These are phyloP conservation scores for Coenobita brevimanus DNA, from an alignment of 1,140 invertebrate species.

Conservation along the genomic window DNA sequence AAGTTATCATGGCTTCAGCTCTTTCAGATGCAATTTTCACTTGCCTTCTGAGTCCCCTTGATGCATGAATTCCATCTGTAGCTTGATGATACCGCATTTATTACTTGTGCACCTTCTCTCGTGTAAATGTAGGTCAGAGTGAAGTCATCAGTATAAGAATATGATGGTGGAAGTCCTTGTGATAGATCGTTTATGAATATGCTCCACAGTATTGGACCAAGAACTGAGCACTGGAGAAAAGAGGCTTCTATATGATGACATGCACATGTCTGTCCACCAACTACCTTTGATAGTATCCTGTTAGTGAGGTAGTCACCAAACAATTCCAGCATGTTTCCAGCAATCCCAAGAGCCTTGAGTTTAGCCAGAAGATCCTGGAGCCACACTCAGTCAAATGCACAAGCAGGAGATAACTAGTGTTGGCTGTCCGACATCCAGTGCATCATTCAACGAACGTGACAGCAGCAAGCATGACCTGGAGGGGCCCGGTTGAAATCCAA, in stretches of 20 bases:
- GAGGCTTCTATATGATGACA: neutral
- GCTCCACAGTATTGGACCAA: too few relatives aligned
- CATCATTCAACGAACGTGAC: too few relatives aligned
- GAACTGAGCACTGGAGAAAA: neutral
- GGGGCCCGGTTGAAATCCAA: neutral
- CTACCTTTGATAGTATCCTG: neutral
- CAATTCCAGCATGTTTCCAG: too few relatives aligned
- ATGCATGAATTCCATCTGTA: neutral
- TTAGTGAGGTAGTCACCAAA: too few relatives aligned
- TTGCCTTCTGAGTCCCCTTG: neutral
- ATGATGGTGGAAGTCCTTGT: too few relatives aligned
- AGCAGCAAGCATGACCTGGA: neutral
- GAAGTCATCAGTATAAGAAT: too few relatives aligned
- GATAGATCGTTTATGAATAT: too few relatives aligned
- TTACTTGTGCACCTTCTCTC: neutral
- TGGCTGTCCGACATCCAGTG: too few relatives aligned
- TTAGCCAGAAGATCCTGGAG: too few relatives aligned
- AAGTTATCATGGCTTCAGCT: neutral
- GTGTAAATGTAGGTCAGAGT: neutral
- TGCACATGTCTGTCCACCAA: too few relatives aligned
- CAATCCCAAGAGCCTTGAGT: too few relatives aligned
- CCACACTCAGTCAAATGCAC: neutral
- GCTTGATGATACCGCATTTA: too few relatives aligned
- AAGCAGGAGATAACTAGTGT: neutral
- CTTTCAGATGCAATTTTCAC: neutral